These are phyloP conservation scores for Xiphophorus hellerii DNA, from an alignment of 2,113 vertebrate genomes.

Conservation along the genomic window DNA sequence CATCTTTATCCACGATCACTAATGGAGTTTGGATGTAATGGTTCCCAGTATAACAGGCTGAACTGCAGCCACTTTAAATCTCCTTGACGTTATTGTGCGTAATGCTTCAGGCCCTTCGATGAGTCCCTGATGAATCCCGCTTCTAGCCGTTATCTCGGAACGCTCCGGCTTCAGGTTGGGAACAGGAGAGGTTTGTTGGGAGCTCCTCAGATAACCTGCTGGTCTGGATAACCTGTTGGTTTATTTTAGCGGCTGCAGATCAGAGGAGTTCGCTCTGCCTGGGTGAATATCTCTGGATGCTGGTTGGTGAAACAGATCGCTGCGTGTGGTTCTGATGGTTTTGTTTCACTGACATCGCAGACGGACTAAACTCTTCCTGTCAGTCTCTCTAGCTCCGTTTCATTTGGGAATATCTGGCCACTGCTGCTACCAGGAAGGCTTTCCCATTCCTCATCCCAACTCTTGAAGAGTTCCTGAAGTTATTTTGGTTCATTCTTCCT, in stretches of 20 bases:
- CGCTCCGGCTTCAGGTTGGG: background rate
- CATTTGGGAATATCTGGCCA: background rate
- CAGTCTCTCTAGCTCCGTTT: background rate
- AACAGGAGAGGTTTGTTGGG: constrained; percentile 22
- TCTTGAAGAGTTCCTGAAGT: background rate
- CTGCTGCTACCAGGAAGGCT: no score
- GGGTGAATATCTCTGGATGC: no score
- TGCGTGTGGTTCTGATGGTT: background rate
- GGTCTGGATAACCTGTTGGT: constrained; percentile 23
- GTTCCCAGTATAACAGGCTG: constrained; percentile 34
- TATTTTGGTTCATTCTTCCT: background rate
- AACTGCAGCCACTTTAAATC: constrained; percentile 26
- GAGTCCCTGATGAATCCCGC: constrained; percentile 30
- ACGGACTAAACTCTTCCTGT: background rate
- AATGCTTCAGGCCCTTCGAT: constrained; percentile 28
- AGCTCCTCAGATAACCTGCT: constrained; percentile 38
- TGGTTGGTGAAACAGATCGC: no score
- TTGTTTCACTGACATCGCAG: background rate
- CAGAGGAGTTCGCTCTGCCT: no score
- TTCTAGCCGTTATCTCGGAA: constrained; percentile 17
- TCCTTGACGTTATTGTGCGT: constrained; percentile 26
- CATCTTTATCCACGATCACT: constrained; percentile 1
- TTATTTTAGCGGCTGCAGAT: constrained; percentile 5
- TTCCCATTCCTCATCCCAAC: background rate
- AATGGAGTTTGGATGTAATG: constrained; percentile 28